Evolutionary conservation across 2,888 invertebrate species (phyloP).

Genomic region (Chelonus formosanus): DNA sequence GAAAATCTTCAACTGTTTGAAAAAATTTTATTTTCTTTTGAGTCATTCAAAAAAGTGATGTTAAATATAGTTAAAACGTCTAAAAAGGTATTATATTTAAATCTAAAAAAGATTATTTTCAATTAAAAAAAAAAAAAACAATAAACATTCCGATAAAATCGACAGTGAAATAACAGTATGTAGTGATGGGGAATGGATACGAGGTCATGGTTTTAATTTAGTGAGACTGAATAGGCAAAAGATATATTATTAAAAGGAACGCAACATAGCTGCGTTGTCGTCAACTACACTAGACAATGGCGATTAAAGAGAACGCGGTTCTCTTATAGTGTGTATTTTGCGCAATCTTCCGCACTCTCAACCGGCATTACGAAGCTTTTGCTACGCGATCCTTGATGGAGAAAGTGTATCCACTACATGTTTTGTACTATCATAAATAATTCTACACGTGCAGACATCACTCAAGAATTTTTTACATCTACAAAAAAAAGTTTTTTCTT

Average conservation of each 20-base stretch:
- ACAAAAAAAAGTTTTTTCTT: too few species aligned
- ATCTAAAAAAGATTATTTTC: neutral
- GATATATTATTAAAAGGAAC: too few species aligned
- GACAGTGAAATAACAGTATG: too few species aligned
- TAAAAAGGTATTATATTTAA: neutral
- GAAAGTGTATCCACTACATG: conserved; percentile 1
- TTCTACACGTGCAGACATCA: too few species aligned
- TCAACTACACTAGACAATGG: conserved; percentile 11
- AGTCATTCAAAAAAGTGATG: neutral
- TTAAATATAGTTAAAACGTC: neutral
- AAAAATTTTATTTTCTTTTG: neutral
- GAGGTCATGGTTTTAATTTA: too few species aligned
- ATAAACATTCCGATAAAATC: neutral
- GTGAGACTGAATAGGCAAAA: too few species aligned
- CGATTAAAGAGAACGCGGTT: conserved; percentile 23
- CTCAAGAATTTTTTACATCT: too few species aligned
- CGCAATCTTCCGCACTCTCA: conserved; percentile 19
- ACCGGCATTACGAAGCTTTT: conserved; percentile 13
- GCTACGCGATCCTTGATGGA: conserved; percentile 5
- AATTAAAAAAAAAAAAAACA: neutral
- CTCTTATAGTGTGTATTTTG: conserved; percentile 19
- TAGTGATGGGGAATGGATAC: too few species aligned
- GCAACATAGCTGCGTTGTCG: too few species aligned
- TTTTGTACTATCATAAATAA: neutral
- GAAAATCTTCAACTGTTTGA: neutral